Percentiles rank a stretch among this genome's conserved stretches.
Evolutionary conservation across 2,113 vertebrate species (phyloP).

Genomic region (Caloenas nicobarica): DNA sequence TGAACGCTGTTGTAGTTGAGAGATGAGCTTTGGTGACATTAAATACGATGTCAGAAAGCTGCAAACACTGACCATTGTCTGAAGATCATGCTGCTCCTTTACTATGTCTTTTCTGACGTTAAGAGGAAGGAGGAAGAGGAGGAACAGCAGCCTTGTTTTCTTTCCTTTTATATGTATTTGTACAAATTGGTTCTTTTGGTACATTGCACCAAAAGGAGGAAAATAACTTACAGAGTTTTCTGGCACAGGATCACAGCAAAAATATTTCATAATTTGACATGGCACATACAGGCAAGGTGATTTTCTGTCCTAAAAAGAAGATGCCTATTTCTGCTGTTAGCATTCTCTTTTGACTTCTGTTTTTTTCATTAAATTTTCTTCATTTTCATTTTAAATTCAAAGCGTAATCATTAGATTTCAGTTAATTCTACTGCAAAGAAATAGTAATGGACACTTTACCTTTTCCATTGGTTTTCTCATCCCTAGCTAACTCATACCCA

Average conservation of each 20-base stretch:
- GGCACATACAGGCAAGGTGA: neutral
- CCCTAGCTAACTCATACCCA: neutral
- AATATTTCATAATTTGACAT: neutral
- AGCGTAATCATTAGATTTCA: neutral
- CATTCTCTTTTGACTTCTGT: neutral
- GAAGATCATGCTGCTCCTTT: neutral
- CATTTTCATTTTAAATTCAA: neutral
- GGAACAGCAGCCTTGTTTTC: neutral
- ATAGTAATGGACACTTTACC: neutral
- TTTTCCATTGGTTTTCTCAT: neutral
- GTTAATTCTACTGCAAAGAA: neutral
- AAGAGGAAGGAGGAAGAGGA: neutral
- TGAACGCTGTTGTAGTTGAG: neutral
- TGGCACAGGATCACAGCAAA: neutral
- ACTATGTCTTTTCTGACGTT: neutral
- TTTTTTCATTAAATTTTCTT: neutral
- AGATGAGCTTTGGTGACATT: neutral
- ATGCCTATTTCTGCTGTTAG: neutral
- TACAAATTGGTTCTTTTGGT: neutral
- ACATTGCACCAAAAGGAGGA: neutral
- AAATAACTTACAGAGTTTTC: neutral
- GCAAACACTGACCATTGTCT: neutral
- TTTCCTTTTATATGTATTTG: neutral
- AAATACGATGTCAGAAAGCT: neutral
- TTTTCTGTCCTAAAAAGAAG: neutral